Evolutionary conservation across 2,888 invertebrate genomes (phyloP).

Genomic region (Elegia similella): DNA sequence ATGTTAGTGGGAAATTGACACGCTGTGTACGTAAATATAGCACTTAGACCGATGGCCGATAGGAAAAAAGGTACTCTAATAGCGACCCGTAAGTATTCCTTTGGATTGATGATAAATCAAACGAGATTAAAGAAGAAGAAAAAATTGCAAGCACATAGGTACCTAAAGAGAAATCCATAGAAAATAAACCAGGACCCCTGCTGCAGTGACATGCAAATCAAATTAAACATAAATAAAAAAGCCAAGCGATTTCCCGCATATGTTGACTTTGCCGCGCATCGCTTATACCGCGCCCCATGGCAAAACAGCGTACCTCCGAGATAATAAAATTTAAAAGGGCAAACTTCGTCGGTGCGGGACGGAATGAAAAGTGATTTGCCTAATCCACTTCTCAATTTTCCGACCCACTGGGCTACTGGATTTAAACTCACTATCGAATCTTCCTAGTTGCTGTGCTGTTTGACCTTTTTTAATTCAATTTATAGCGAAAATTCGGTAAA

Average conservation of each 20-base stretch:
- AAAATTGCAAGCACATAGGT: too few species aligned
- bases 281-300: conserved; percentile 32
- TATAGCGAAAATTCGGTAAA: background rate
- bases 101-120: too few species aligned
- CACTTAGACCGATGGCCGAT: too few species aligned
- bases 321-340: conserved; percentile 80
- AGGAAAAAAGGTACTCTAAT: too few species aligned
- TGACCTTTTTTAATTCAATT: conserved; percentile 19
- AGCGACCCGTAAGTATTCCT: too few species aligned
- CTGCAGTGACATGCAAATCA: background rate
- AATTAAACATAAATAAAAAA: conserved; percentile 7
- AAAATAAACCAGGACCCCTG: background rate
- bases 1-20: too few species aligned
- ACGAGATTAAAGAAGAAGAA: too few species aligned
- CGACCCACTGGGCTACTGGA: conserved; percentile 60
- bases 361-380: conserved; percentile 80
- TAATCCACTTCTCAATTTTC: conserved; percentile 81
- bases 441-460: conserved; percentile 32
- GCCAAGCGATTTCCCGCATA: background rate
- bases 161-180: background rate
- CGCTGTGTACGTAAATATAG: too few species aligned
- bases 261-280: conserved; percentile 27
- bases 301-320: conserved; percentile 47
- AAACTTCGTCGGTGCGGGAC: conserved; percentile 67
- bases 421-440: conserved; percentile 55